A percentile compares a stretch with the other conserved stretches of the same genome.
Evolutionary conservation across 2,797 vertebrate species (phyloP).

Genomic region (Parauchenoglanis punctatus): DNA sequence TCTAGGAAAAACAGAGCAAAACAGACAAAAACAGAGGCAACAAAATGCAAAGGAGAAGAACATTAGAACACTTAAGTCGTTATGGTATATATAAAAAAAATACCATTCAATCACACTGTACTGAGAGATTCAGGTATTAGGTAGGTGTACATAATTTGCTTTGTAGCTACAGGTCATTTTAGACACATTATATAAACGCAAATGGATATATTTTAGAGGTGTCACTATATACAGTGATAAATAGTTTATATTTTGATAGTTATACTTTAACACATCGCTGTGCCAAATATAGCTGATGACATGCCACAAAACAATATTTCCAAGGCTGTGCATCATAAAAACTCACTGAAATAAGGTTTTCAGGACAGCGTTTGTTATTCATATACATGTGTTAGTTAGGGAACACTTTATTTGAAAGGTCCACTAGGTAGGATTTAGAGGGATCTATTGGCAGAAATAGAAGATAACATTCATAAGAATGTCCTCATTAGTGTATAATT

Average conservation of each 20-base stretch:
- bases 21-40: not conserved
- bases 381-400: not conserved
- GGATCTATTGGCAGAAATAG: too few relatives aligned
- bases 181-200: not conserved
- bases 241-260: not conserved
- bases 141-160: not conserved
- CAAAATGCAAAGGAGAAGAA: not conserved
- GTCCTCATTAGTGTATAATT: too few relatives aligned
- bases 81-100: not conserved
- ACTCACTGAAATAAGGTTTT: not conserved
- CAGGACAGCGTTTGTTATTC: not conserved
- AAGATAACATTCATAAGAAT: too few relatives aligned
- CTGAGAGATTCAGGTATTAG: not conserved
- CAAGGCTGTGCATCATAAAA: too few relatives aligned
- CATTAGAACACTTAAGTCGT: too few relatives aligned
- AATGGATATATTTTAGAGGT: not conserved
- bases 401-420: not conserved
- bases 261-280: not conserved
- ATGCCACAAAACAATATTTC: not conserved
- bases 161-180: not conserved
- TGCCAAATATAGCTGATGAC: not conserved
- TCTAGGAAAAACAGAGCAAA: slow-evolving; percentile 9
- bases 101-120: not conserved
- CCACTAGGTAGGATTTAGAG: too few relatives aligned
- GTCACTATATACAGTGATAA: not conserved